A percentile compares a stretch with the other conserved stretches of the same genome.
Conservation (phyloP, 2,113 vertebrate genomes). For the Calypte anna region DNA sequence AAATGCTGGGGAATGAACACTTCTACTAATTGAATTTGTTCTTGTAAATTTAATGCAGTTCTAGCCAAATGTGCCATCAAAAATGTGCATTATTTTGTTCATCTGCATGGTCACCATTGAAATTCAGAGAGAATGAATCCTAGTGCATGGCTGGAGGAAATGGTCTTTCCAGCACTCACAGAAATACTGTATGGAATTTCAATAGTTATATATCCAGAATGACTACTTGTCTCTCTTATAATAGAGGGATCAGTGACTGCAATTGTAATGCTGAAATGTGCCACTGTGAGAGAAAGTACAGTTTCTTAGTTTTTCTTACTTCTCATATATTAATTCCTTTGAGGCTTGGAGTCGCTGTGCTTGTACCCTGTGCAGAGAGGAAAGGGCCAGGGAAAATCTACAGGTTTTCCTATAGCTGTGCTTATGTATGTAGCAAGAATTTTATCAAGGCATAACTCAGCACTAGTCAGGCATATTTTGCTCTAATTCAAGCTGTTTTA, state of each 20-base stretch:
- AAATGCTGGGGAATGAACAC: constrained; percentile 17
- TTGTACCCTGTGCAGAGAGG: not conserved
- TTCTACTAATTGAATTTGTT: constrained; percentile 64
- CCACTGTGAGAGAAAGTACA: not conserved
- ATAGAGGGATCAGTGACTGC: not conserved
- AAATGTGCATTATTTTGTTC: constrained; percentile 63
- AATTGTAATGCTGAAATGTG: not conserved
- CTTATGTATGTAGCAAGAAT: not conserved
- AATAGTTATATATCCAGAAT: constrained; percentile 3
- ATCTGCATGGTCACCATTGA: constrained; percentile 35
- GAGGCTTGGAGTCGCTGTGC: not conserved
- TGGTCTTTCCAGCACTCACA: not conserved
- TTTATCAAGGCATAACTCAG: not conserved
- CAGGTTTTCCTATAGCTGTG: not conserved
- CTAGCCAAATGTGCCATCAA: constrained; percentile 45
- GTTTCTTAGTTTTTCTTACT: constrained; percentile 12
- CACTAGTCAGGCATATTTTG: not conserved
- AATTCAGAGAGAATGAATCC: constrained; percentile 20
- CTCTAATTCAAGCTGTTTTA: not conserved
- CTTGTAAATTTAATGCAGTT: constrained; percentile 50
- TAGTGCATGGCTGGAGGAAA: not conserved
- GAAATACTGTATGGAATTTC: not conserved
- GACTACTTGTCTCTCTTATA: not conserved
- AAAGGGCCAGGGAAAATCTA: not conserved
- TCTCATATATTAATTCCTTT: not conserved